Conservation (phyloP, 2,113 vertebrate species). For the Puffinus mauretanicus region DNA sequence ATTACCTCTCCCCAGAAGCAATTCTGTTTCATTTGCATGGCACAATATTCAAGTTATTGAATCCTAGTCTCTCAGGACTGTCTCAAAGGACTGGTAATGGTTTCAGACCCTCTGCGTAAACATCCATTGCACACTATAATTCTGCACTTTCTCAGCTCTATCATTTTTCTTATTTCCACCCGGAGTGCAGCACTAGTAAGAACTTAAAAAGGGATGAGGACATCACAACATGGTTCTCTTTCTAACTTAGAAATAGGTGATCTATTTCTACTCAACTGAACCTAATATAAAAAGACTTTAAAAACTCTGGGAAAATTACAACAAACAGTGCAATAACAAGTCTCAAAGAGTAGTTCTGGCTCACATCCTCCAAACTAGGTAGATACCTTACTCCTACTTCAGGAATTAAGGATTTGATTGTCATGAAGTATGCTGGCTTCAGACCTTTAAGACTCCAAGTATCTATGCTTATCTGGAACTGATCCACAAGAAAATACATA, state of each 20-base stretch:
- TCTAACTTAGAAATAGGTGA: not conserved
- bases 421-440: not conserved
- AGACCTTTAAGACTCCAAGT: not conserved
- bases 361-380: not conserved
- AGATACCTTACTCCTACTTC: not conserved
- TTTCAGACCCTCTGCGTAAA: not conserved
- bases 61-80: not conserved
- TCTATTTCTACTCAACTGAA: too few relatives aligned
- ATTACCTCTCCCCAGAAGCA: conserved; percentile 27
- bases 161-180: not conserved
- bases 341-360: not conserved
- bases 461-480: not conserved
- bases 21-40: conserved; percentile 20
- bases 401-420: not conserved
- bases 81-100: not conserved
- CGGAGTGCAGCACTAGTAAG: not conserved
- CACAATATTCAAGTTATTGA: not conserved
- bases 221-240: not conserved
- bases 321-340: not conserved
- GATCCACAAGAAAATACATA: not conserved
- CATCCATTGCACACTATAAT: not conserved
- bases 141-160: not conserved
- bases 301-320: not conserved
- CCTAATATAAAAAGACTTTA: not conserved
- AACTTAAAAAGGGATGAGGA: not conserved